phyloP scores from a whole-genome alignment of 2,888 invertebrate species.

The Pristionchus fissidentatus region DNA sequence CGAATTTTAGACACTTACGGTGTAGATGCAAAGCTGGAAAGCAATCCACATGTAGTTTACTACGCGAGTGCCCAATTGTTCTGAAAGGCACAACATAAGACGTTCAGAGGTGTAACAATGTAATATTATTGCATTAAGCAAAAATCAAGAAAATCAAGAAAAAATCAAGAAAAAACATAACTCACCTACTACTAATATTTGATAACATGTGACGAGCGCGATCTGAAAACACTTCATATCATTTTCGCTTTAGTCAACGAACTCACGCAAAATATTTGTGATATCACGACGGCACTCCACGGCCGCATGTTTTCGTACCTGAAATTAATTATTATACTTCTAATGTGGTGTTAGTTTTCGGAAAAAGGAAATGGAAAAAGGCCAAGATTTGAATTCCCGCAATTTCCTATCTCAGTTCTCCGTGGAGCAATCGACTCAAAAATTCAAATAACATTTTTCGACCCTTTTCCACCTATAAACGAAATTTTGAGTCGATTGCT shows the following conservation, averaged over 20 bases:
- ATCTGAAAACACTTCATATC: neutral
- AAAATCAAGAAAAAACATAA: too few relatives aligned
- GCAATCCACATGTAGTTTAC: neutral
- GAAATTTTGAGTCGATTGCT: neutral
- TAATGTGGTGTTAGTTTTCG: too few relatives aligned
- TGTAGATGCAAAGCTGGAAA: neutral
- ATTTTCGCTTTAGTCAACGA: neutral
- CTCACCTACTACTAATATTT: neutral
- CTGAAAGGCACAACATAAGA: neutral
- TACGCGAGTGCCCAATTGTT: neutral
- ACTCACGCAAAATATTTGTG: conserved; percentile 17
- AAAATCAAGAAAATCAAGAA: too few relatives aligned
- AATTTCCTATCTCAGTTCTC: too few relatives aligned
- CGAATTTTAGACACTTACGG: neutral
- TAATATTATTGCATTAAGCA: too few relatives aligned
- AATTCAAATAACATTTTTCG: too few relatives aligned
- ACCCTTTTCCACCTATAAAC: too few relatives aligned
- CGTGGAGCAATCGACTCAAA: too few relatives aligned
- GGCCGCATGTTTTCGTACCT: conserved; percentile 14
- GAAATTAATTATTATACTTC: too few relatives aligned
- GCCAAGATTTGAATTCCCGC: too few relatives aligned
- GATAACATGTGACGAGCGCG: neutral
- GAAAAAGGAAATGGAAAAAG: too few relatives aligned
- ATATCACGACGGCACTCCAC: neutral
- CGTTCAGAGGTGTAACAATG: too few relatives aligned